Conservation (phyloP, 2,888 invertebrate genomes). For the Hirtodrosophila cameraria region DNA sequence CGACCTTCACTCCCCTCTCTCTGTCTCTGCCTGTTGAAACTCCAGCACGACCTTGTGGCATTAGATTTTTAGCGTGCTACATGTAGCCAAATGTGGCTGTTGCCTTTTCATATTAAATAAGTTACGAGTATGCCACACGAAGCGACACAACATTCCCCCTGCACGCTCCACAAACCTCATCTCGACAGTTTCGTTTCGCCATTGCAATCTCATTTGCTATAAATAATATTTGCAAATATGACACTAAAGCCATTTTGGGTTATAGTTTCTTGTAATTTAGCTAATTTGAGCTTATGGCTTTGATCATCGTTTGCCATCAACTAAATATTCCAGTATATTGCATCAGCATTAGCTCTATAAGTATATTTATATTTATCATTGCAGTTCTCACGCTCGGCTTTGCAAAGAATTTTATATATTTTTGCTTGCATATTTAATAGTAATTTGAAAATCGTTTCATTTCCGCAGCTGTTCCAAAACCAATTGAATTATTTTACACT, state of each 20-base stretch:
- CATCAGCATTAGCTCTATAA: constrained; percentile 30
- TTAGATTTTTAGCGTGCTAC: constrained; percentile 20
- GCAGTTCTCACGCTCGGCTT: constrained; percentile 29
- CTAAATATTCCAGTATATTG: constrained; percentile 36
- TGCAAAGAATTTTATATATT: not conserved
- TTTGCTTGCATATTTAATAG: constrained; percentile 38
- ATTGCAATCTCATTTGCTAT: constrained; percentile 32
- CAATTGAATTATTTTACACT: constrained; percentile 3
- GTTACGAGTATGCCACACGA: constrained; percentile 23
- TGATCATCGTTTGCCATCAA: constrained; percentile 16
- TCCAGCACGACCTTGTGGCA: constrained; percentile 1
- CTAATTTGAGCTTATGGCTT: constrained; percentile 20
- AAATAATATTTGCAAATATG: constrained; percentile 51
- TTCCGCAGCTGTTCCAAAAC: constrained; percentile 20
- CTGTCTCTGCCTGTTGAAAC: too few species aligned
- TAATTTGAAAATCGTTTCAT: constrained; percentile 26
- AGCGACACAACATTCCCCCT: not conserved
- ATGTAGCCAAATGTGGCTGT: constrained; percentile 39
- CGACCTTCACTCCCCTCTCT: too few species aligned
- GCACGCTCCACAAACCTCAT: not conserved
- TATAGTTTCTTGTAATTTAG: constrained; percentile 20
- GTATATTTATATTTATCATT: not conserved
- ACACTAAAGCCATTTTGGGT: constrained; percentile 24
- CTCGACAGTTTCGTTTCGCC: too few species aligned
- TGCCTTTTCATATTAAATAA: constrained; percentile 36